Evolutionary conservation across 2,113 vertebrate species (phyloP).

Genomic region (Scatophagus argus): DNA sequence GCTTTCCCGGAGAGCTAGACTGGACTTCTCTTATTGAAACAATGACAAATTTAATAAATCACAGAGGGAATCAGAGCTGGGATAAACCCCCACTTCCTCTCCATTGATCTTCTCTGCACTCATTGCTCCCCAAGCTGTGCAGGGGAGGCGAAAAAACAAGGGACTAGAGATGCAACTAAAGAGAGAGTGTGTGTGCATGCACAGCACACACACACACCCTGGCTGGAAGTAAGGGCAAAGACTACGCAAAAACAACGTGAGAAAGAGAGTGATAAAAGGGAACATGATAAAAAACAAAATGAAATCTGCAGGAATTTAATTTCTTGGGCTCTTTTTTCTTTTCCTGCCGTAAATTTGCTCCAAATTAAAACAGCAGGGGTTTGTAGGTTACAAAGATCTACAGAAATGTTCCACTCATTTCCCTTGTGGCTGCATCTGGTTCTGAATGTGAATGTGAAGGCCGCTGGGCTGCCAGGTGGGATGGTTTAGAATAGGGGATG

Average conservation of each 20-base stretch:
- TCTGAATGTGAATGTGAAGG: slow-evolving; percentile 56
- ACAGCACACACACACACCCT: too few relatives aligned
- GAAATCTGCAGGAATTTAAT: slow-evolving; percentile 50
- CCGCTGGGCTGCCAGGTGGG: slow-evolving; percentile 2
- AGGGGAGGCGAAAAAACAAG: slow-evolving; percentile 24
- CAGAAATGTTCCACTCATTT: slow-evolving; percentile 45
- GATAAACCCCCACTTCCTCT: slow-evolving; percentile 60
- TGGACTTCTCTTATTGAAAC: slow-evolving; percentile 59
- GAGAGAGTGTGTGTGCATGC: background rate
- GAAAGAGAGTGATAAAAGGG: slow-evolving; percentile 28
- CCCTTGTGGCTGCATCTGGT: slow-evolving; percentile 41
- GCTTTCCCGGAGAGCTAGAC: slow-evolving; percentile 40
- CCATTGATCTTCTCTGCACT: slow-evolving; percentile 55
- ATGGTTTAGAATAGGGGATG: slow-evolving; percentile 17
- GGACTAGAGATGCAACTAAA: slow-evolving; percentile 2
- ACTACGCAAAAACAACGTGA: slow-evolving; percentile 5
- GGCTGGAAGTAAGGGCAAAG: slow-evolving; percentile 1
- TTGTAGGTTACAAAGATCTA: slow-evolving; percentile 55
- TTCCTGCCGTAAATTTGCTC: slow-evolving; percentile 49
- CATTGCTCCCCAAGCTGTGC: slow-evolving; percentile 51
- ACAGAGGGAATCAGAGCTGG: slow-evolving; percentile 64
- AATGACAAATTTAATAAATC: slow-evolving; percentile 75
- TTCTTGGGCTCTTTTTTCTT: slow-evolving; percentile 29
- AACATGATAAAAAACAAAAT: slow-evolving; percentile 45
- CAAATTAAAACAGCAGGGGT: slow-evolving; percentile 69